These are phyloP conservation scores for Cynopterus sphinx DNA, from an alignment of 2,797 vertebrate genomes.

Conservation along the genomic window DNA sequence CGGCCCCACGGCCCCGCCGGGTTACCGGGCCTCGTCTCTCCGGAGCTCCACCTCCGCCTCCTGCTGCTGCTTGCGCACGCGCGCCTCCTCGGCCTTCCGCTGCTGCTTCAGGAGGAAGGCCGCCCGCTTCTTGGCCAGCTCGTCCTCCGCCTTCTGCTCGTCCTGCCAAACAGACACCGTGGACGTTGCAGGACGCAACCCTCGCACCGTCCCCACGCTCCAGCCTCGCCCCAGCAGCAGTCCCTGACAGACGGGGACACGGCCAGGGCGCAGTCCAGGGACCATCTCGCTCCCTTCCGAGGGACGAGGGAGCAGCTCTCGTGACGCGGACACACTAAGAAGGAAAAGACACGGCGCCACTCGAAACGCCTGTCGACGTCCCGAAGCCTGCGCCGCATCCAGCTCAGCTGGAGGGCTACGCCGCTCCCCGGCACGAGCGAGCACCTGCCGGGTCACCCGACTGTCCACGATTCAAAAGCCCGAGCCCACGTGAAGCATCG, in stretches of 20 bases:
- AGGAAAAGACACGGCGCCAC: not conserved
- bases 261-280: no score
- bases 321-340: accelerated
- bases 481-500: not conserved
- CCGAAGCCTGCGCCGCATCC: not conserved
- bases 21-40: constrained; percentile 94
- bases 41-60: constrained; percentile 95
- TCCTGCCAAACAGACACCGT: constrained; percentile 81
- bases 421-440: not conserved
- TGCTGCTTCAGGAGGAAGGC: constrained; percentile 97
- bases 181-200: accelerated
- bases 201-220: accelerated
- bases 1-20: not conserved
- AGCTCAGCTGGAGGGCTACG: not conserved
- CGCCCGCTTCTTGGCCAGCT: constrained; percentile 95
- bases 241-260: no score
- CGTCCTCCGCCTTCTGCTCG: constrained; percentile 97
- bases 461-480: not conserved
- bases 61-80: constrained; percentile 92
- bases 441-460: not conserved
- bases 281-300: no score
- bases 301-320: accelerated
- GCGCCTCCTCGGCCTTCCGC: constrained; percentile 96
- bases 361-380: not conserved
- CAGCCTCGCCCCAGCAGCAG: not conserved